Base-by-base conservation (phyloP, 2,888 invertebrate species). In the Cheilosia vulpina region DNA sequence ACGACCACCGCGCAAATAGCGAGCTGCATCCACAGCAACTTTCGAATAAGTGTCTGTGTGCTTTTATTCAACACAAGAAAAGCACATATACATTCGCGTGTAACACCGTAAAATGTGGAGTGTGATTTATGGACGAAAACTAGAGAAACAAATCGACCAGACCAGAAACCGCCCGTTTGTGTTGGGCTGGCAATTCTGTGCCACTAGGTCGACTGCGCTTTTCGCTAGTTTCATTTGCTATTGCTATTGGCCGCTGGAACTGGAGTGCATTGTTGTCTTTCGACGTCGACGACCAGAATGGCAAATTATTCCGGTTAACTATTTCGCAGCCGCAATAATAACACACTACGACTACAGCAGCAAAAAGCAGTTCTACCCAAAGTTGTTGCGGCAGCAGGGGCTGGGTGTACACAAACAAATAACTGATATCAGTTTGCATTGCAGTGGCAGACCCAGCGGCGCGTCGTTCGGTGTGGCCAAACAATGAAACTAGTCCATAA, bases 71-170 rank as follows among this genome's bases (percentile, higher is more conserved):
- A 79, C 50, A 53, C 71, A 63, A 50, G 45, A 60, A 81, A 72
- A 77, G 50, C 68, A 76, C 55, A 66, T 27, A 6, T 27, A 6
- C 72, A 77, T 55, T 85, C 80, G 75, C 83, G 80, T 80, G 85
- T 72, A 72, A 73, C 31, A 72, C 84, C 47, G 58, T 60, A 57
- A 65, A 80, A 80, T 81, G 81, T 76, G 80, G 76, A 76, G 60
- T 80, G 84, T 85, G 81, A 81, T 81, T 85, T 85, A 85, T 80
- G 84, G 62, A 76, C 65, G 65, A 72, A 75, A 81, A 58, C 71
- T 21, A 71, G 34, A 75, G 63, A 80, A 80, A 71, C 75, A 84
- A 57, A 78, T 45, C 71, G 47, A 27, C 27, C 27, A 27, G 27
- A 27, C 27, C 6, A 27, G 27, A 31, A n/a, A 21, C 19, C 34